phyloP scores from a whole-genome alignment of 2,113 vertebrate species.

The Pycnonotus jocosus region DNA sequence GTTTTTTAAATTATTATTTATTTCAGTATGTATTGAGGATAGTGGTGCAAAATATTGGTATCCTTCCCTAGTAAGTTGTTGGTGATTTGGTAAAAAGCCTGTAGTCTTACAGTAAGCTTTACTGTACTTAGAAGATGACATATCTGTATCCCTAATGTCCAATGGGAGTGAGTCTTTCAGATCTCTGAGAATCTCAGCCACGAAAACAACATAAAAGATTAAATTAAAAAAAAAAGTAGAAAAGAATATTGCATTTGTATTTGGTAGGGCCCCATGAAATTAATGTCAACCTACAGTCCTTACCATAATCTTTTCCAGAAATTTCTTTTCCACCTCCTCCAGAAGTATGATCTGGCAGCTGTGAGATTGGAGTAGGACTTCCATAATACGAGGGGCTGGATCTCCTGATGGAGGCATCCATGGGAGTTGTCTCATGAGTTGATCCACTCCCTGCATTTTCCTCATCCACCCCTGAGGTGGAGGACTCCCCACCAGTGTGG shows the following conservation, averaged over 20 bases:
- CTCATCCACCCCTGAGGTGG: slow-evolving; percentile 14
- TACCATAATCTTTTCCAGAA: slow-evolving; percentile 9
- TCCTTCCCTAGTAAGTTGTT: not conserved
- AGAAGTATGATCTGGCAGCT: not conserved
- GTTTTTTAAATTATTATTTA: not conserved
- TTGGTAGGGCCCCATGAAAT: not conserved
- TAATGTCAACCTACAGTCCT: not conserved
- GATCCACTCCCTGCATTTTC: slow-evolving; percentile 64
- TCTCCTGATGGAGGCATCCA: slow-evolving; percentile 32
- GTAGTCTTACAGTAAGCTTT: not conserved
- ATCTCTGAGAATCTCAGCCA: not conserved
- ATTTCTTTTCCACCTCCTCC: not conserved
- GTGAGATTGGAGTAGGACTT: not conserved
- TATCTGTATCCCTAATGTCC: not conserved
- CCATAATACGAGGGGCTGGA: slow-evolving; percentile 15
- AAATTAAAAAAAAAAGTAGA: not conserved
- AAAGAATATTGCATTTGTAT: not conserved
- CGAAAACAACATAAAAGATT: not conserved
- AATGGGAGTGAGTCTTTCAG: not conserved
- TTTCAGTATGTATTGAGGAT: not conserved
- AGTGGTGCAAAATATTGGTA: not conserved
- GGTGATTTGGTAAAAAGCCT: not conserved
- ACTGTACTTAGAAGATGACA: not conserved
- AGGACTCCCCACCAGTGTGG: not conserved
- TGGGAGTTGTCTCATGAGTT: slow-evolving; percentile 52